Evolutionary conservation across 2,797 vertebrate genomes (phyloP).

Genomic region (Sarcoramphus papa): DNA sequence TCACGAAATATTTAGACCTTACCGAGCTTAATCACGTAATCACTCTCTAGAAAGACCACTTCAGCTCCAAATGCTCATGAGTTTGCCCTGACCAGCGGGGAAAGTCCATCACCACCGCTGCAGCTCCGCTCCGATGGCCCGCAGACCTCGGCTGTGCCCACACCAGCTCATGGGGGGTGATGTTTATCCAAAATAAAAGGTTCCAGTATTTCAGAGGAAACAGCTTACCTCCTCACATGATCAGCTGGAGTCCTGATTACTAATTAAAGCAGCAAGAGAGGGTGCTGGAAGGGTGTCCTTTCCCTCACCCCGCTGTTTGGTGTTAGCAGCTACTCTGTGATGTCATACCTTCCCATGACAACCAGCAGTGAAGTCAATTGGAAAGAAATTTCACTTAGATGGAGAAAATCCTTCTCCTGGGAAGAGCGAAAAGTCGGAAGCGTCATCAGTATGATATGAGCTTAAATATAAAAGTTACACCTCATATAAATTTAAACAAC

Average conservation of each 20-base stretch:
- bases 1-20: not conserved
- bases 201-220: not conserved
- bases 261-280: no score
- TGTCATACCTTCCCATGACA: conserved; percentile 4
- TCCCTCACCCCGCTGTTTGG: not conserved
- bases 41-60: not conserved
- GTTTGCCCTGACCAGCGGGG: no score
- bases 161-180: not conserved
- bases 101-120: not conserved
- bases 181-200: not conserved
- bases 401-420: not conserved
- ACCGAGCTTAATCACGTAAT: not conserved
- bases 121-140: fast-evolving
- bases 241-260: not conserved
- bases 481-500: not conserved
- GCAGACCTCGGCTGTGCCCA: not conserved
- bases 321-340: not conserved
- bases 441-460: not conserved
- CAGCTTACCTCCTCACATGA: not conserved
- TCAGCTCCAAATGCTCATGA: not conserved
- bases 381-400: not conserved
- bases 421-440: not conserved
- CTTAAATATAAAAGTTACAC: not conserved
- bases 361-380: not conserved
- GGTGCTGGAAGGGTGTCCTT: not conserved